Evolutionary conservation across 2,888 invertebrate species (phyloP).

Genomic region (Limenitis camilla): DNA sequence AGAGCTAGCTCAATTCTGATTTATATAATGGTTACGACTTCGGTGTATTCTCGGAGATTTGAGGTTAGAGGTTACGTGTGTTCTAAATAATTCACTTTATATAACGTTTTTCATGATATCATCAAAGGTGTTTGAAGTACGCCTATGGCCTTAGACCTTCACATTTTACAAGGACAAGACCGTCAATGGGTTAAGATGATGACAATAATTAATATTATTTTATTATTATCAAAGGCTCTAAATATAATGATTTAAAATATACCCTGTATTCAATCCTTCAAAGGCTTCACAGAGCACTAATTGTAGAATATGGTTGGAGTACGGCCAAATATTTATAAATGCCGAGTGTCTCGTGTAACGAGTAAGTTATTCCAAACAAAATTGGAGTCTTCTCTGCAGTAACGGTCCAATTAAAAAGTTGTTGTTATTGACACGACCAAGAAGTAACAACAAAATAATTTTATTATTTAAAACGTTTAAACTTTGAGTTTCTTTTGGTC

Average conservation of each 20-base stretch:
- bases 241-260: too few relatives aligned
- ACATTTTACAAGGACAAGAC: too few relatives aligned
- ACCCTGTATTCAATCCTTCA: slow-evolving; percentile 1
- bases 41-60: not conserved
- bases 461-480: not conserved
- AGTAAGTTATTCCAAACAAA: slow-evolving; percentile 41
- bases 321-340: slow-evolving; percentile 59
- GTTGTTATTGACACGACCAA: slow-evolving; percentile 1
- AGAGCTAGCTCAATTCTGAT: too few relatives aligned
- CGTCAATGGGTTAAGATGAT: too few relatives aligned
- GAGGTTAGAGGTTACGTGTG: too few relatives aligned
- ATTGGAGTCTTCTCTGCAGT: slow-evolving; percentile 22
- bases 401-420: slow-evolving; percentile 17
- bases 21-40: not conserved
- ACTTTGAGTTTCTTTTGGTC: too few relatives aligned
- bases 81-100: too few relatives aligned
- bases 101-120: too few relatives aligned
- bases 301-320: slow-evolving; percentile 38
- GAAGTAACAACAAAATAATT: not conserved
- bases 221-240: too few relatives aligned
- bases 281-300: slow-evolving; percentile 5
- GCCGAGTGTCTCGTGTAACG: slow-evolving; percentile 54
- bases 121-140: too few relatives aligned
- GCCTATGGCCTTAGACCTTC: too few relatives aligned
- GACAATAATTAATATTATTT: too few relatives aligned